Percentiles rank a stretch among this genome's conserved stretches.
Conservation (phyloP, 1,140 invertebrate species). For the Eumeta japonica region DNA sequence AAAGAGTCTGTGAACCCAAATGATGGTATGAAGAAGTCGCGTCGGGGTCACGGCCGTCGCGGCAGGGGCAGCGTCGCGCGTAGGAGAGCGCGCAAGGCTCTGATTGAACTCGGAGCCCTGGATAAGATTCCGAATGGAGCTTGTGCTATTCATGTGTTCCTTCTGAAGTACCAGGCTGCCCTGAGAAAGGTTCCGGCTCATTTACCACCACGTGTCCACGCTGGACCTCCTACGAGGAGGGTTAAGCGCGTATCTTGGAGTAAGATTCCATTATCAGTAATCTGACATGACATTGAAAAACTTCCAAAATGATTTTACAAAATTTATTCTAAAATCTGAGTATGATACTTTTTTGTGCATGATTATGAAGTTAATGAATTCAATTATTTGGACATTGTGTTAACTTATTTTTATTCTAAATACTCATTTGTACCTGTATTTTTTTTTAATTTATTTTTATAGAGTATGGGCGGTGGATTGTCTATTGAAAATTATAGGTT, state of each 20-base stretch:
- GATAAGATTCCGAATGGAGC: slow-evolving; percentile 16
- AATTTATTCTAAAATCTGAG: no score
- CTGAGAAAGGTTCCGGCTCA: slow-evolving; percentile 36
- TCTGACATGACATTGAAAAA: no score
- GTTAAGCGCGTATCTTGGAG: slow-evolving; percentile 48
- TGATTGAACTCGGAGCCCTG: neutral
- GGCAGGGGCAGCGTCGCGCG: slow-evolving; percentile 21
- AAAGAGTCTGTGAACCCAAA: slow-evolving; percentile 20
- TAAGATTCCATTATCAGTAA: no score
- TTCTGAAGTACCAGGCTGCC: slow-evolving; percentile 39
- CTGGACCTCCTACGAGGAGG: slow-evolving; percentile 38
- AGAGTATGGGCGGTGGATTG: no score
- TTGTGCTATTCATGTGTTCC: slow-evolving; percentile 39
- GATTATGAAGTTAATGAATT: no score
- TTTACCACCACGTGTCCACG: slow-evolving; percentile 36
- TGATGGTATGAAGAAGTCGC: slow-evolving; percentile 22
- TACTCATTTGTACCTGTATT: no score
- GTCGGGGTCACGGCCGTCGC: slow-evolving; percentile 25
- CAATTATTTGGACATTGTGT: no score
- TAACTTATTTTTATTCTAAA: no score
- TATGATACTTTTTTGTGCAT: no score
- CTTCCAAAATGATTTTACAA: no score
- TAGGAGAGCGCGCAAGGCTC: slow-evolving; percentile 20
- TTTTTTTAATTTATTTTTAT: no score
- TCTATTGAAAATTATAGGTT: no score